Base-by-base conservation (phyloP, 2,888 invertebrate genomes). In the Tanytarsus gracilentus region DNA sequence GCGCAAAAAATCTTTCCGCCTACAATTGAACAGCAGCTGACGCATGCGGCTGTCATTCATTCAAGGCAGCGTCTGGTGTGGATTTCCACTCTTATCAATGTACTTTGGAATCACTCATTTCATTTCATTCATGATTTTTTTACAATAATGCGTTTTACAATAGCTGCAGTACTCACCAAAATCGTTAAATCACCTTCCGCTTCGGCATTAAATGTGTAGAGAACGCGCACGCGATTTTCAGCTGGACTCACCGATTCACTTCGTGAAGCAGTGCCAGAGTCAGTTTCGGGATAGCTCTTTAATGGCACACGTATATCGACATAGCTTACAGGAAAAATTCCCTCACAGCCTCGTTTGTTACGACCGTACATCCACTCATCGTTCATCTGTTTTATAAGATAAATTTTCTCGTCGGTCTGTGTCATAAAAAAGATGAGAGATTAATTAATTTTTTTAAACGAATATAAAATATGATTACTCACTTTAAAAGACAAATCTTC, bases 401-500 rank as follows among this genome's bases (percentile, higher is more conserved):
- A 78, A 62, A 94, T 83, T 64, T 80, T 79, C 65, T 91, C 84
- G 65, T 83, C 83, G 59, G 77, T 79, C 88, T 89, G 75, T 16
- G n/a, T n/a, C n/a, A n/a, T n/a, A n/a, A 77, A 77, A 67, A 58
- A 64, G 64, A 65, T 40, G n/a, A 61, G 14, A 29, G 7, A 58
- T 6, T 4, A 21, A 33, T 30, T 33, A 30, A 6, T 26, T 48
- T 51, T 48, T 25, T 14, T 52, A 39, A 61, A 30, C 21, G 21
- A 50, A 36, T n/a, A 18, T 14, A 56, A 23, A 9, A n/a, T 51
- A 23, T 23, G 5, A 30, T 44, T 62, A 76, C 81, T 80, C 70
- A 89, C 87, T 74, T 84, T 84, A 70, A 93, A 85, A 64, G 80
- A 78, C 63, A 93, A 79, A 78, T 93, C 92, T 65, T 85, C 88